Evolutionary conservation across 2,888 invertebrate species (phyloP).

Genomic region (Anthophora plumipes): DNA sequence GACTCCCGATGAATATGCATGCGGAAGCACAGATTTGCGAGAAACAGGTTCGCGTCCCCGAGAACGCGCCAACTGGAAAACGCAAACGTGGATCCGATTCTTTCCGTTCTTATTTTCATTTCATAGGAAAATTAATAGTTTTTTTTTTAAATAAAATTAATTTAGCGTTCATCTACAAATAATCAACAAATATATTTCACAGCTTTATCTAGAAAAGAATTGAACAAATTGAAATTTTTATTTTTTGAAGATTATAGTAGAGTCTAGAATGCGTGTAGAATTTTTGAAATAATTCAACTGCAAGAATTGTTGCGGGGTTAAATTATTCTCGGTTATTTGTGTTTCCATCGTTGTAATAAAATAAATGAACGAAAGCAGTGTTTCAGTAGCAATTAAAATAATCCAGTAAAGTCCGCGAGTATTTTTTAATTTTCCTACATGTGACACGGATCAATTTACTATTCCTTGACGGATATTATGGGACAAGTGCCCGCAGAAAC

Average conservation of each 20-base stretch:
- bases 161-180: too few relatives aligned
- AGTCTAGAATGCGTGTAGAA: not conserved
- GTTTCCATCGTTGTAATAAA: not conserved
- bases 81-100: conserved; percentile 42
- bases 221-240: too few relatives aligned
- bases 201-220: too few relatives aligned
- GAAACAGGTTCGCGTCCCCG: conserved; percentile 57
- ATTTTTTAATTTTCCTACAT: conserved; percentile 11
- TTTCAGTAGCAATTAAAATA: not conserved
- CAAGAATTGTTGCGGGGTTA: too few relatives aligned
- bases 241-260: too few relatives aligned
- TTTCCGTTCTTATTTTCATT: conserved; percentile 11
- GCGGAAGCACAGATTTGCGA: conserved; percentile 52
- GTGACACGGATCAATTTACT: conserved; percentile 39
- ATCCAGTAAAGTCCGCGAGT: not conserved
- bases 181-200: too few relatives aligned
- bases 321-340: not conserved
- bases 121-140: too few relatives aligned
- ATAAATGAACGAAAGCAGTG: not conserved
- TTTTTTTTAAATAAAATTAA: too few relatives aligned
- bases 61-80: conserved; percentile 39
- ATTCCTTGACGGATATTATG: conserved; percentile 40
- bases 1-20: conserved; percentile 47
- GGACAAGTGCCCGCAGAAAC: conserved; percentile 44
- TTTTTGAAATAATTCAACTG: not conserved